Conservation (phyloP, 2,888 invertebrate species). For the Corythucha ciliata region DNA sequence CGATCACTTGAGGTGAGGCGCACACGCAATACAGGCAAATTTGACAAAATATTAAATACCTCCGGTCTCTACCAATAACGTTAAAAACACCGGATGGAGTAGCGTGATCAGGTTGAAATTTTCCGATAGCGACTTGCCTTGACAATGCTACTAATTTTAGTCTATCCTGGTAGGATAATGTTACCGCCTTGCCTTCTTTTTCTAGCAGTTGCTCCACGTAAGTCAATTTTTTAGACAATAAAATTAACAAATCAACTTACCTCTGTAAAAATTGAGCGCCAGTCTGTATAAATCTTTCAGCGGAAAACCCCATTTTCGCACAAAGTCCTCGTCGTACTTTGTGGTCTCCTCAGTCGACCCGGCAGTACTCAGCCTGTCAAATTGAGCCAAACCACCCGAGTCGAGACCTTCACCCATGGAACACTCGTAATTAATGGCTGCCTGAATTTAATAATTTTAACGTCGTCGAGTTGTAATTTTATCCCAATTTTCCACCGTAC, state of each 20-base stretch:
- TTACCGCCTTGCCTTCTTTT: constrained; percentile 94
- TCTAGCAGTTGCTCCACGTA: constrained; percentile 49
- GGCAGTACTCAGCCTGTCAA: constrained; percentile 25
- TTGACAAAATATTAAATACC: constrained; percentile 43
- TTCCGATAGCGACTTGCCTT: constrained; percentile 82
- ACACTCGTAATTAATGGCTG: too few species aligned
- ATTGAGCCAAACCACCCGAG: too few species aligned
- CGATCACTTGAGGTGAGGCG: not conserved
- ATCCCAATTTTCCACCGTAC: too few species aligned
- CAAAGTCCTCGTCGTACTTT: constrained; percentile 28
- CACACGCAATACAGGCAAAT: not conserved
- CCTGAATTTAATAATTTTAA: too few species aligned
- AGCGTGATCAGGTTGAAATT: constrained; percentile 55
- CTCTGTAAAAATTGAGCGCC: constrained; percentile 87
- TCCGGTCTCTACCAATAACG: constrained; percentile 86
- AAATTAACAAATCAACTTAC: constrained; percentile 45
- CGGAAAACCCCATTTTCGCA: constrained; percentile 56
- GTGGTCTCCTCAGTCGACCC: constrained; percentile 25
- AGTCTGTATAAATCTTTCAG: constrained; percentile 77
- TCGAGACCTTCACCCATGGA: too few species aligned
- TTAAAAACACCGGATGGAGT: constrained; percentile 86
- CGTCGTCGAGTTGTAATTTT: too few species aligned
- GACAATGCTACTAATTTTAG: constrained; percentile 83
- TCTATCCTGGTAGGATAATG: constrained; percentile 88
- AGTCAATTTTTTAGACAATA: not conserved